Evolutionary conservation across 2,797 vertebrate species (phyloP), one percentile per base, ranked within the genome.

Genomic region (Carapus acus): DNA sequence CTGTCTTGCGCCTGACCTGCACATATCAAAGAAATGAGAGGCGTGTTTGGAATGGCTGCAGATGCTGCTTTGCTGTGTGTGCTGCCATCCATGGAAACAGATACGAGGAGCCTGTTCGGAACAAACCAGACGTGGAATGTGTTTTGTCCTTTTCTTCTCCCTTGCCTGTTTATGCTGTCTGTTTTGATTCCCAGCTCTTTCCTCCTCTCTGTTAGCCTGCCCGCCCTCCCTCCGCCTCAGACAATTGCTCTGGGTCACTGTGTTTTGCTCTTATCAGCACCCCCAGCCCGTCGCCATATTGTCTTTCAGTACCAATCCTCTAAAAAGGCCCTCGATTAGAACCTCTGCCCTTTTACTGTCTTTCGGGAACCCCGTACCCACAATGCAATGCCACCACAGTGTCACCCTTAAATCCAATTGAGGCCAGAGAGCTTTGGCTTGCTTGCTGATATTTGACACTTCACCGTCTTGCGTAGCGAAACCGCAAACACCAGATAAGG

Each of bases 191-290:
- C 24, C 47, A 67, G 69, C 58, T 60, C 51, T 60, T 47, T 67
- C 41, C 49, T 57, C 57, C 53, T 47, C 67, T 61, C 20, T 58
- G 44, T 55, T 58, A 36, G 60, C 44, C 44, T 9, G 24, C 9
- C 21, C 58, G 55, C 53, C 0, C 33, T 58, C 68, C 41, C 53
- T 43, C 41, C 59, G 59, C 37, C 54, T 72, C 58, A 49, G 59
- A 52, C 56, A 80, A 68, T 58, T 43, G 67, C 73, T 72, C 60
- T 38, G 63, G 77, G 76, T 78, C 70, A 73, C 53, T 69, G 47
- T 61, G 60, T 68, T 61, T 74, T 60, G 23, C 77, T 58, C 54
- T 82, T 80, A 82, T 83, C 76, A 70, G 63, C 76, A 6, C n/a
- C 11, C 37, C n/a, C 46, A 45, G 54, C 60, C 36, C 43, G 71